A percentile compares a stretch with the other conserved stretches of the same genome.
These are phyloP conservation scores for Pectinophora gossypiella DNA, from an alignment of 1,140 invertebrate species.

Conservation along the genomic window DNA sequence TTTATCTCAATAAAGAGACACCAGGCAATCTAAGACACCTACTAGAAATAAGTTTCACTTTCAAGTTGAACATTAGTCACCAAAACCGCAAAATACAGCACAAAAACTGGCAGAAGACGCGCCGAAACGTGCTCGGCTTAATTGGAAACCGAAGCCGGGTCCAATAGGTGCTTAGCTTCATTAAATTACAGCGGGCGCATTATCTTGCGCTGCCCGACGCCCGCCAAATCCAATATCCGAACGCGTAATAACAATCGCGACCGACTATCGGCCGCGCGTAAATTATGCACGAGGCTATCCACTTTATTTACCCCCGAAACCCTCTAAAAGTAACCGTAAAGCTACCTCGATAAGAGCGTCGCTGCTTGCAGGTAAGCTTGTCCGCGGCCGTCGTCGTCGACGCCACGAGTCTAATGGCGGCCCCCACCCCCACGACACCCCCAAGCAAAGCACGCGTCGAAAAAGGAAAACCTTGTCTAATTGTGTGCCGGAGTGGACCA, in stretches of 20 bases:
- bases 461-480: conserved; percentile 37
- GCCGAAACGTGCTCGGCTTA: background rate
- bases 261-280: conserved; percentile 66
- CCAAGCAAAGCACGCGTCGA: conserved; percentile 33
- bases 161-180: conserved; percentile 4
- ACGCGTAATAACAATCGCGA: conserved; percentile 66
- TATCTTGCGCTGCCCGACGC: conserved; percentile 42
- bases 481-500: conserved; percentile 14
- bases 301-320: conserved; percentile 11
- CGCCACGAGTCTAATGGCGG: conserved; percentile 30
- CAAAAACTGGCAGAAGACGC: too few relatives aligned
- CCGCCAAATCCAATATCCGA: conserved; percentile 61
- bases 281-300: conserved; percentile 53
- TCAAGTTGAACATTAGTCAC: too few relatives aligned
- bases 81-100: too few relatives aligned
- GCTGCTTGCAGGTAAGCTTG: conserved; percentile 10
- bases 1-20: too few relatives aligned
- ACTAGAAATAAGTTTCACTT: too few relatives aligned
- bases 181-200: conserved; percentile 26
- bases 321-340: conserved; percentile 20
- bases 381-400: conserved; percentile 37
- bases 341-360: conserved; percentile 10
- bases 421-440: conserved; percentile 18
- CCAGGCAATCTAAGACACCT: too few relatives aligned
- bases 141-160: background rate